Evolutionary conservation across 2,888 invertebrate genomes (phyloP), one percentile per base, ranked within the genome.

Genomic region (Brenthis hecate): DNA sequence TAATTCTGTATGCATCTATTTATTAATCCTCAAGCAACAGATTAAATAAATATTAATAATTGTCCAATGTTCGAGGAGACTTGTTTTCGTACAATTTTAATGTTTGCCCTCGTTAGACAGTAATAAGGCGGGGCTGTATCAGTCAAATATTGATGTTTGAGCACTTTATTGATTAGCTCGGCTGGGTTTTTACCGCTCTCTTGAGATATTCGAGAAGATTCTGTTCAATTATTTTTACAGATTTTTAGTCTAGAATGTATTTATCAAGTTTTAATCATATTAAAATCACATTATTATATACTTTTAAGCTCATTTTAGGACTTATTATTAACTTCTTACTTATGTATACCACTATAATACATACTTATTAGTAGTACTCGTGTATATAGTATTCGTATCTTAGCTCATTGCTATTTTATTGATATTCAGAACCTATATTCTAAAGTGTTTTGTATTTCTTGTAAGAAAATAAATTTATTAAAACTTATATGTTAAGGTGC

Each of bases 101-200:
- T 82, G 83, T 88, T 87, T 86, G 81, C 84, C 76, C 83, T 88
- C 87, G 87, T 88, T 88, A 87, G 85, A 76, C 79, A 75, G 80
- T 85, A 86, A 87, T 88, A 86, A 85, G 86, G 79, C 81, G 80
- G 79, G 83, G 84, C 84, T 86, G 82, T 85, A 81, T 84, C 81
- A 83, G 80, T 79, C 85, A 86, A 89, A 89, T 89, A 88, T 88
- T 88, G 84, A 85, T 86, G 80, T 85, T 84, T 78, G 77, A 83
- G 79, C 80, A 78, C 69, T 77, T 75, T 81, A 86, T 86, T 85
- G 85, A 87, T 87, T 83, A 82, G 76, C 74, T 65, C 60, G 71
- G 66, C 65, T 65, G 36, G 63, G 58, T 23, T 60, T 60, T 65
- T 23, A 62, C 53, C 51, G 51, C 23, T 55, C 23, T 61, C 56